phyloP scores from a whole-genome alignment of 2,797 vertebrate species.

The Pteropus rufus region DNA sequence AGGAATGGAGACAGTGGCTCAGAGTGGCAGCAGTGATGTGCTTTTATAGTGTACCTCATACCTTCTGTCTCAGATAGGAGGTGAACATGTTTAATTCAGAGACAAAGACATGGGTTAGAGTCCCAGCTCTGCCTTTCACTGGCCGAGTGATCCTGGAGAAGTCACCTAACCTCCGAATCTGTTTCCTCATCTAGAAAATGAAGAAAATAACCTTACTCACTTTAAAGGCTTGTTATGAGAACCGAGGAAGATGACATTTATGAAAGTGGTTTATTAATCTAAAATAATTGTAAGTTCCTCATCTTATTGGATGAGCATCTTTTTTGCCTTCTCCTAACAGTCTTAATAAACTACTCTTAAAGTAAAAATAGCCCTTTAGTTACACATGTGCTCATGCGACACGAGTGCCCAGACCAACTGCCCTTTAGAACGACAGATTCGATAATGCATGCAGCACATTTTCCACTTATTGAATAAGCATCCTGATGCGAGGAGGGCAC shows the following conservation, averaged over 20 bases:
- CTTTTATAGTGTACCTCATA: background rate
- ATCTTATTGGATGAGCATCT: background rate
- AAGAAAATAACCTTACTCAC: background rate
- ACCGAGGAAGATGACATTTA: background rate
- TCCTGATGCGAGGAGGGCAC: background rate
- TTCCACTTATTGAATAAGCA: slow-evolving; percentile 18
- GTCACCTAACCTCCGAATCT: background rate
- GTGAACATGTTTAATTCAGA: background rate
- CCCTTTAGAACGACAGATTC: slow-evolving; percentile 40
- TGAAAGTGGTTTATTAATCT: background rate
- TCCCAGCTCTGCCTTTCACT: background rate
- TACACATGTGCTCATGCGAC: background rate
- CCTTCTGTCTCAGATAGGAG: background rate
- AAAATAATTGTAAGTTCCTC: background rate
- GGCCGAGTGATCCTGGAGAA: background rate
- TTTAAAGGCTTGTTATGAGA: background rate
- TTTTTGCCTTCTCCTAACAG: background rate
- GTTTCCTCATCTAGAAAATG: background rate
- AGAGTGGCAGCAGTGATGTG: background rate
- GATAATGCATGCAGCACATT: slow-evolving; percentile 28
- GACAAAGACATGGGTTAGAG: background rate
- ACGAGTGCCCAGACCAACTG: background rate
- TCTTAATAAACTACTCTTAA: background rate
- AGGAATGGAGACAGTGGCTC: background rate
- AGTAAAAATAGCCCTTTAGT: slow-evolving; percentile 28